These are phyloP conservation scores for Tethea ocularis DNA, from an alignment of 2,888 invertebrate genomes.

Conservation along the genomic window DNA sequence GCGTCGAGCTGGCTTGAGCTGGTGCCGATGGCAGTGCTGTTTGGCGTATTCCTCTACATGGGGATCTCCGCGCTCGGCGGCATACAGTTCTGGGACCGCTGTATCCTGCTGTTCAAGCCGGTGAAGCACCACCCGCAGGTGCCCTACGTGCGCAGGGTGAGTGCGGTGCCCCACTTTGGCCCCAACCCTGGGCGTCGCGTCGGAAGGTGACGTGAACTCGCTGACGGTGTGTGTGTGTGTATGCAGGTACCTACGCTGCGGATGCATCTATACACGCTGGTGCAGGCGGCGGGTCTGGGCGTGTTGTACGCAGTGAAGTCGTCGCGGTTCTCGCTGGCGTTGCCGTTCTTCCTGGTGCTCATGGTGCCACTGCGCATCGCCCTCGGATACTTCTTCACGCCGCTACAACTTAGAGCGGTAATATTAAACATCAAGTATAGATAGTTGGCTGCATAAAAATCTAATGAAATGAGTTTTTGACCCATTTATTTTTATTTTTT, in stretches of 20 bases:
- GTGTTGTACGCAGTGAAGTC: conserved; percentile 95
- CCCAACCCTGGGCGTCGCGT: no score
- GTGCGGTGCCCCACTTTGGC: no score
- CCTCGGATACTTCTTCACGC: conserved; percentile 89
- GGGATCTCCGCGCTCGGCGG: conserved; percentile 97
- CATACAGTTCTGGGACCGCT: conserved; percentile 96
- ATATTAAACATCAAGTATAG: no score
- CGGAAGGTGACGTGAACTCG: neutral
- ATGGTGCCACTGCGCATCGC: conserved; percentile 94
- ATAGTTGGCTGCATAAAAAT: no score
- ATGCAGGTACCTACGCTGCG: conserved; percentile 92
- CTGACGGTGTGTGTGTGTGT: neutral
- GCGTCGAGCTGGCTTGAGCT: conserved; percentile 91
- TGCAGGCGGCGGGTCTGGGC: conserved; percentile 91
- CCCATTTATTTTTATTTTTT: no score
- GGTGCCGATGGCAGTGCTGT: conserved; percentile 97
- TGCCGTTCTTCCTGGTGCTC: conserved; percentile 96
- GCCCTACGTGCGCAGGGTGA: conserved; percentile 93
- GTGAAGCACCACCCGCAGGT: conserved; percentile 97
- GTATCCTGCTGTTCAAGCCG: conserved; percentile 95
- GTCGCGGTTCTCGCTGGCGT: conserved; percentile 93
- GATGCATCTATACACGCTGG: conserved; percentile 95
- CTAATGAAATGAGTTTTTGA: no score
- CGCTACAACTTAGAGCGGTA: conserved; percentile 93
- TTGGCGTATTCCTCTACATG: conserved; percentile 98